Percentiles rank a stretch among this genome's conserved stretches.
phyloP scores from a whole-genome alignment of 2,797 vertebrate species.

The Clarias platycephalus region DNA sequence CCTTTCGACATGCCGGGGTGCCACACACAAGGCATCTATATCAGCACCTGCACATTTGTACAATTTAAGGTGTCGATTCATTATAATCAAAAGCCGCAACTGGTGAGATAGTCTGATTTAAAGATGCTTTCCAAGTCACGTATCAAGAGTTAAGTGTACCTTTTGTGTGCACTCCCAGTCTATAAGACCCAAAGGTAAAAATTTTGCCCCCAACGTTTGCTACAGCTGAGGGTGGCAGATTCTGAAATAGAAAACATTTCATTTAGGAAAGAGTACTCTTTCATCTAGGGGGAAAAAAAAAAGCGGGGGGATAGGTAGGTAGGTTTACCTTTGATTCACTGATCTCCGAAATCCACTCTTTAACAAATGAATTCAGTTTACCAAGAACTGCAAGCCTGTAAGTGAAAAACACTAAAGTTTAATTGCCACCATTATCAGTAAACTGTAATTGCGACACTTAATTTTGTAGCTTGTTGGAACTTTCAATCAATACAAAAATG shows the following conservation, averaged over 20 bases:
- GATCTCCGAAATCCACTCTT: slow-evolving; percentile 94
- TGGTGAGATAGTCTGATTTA: neutral
- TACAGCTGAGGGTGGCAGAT: slow-evolving; percentile 84
- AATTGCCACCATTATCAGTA: neutral
- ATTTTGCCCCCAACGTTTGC: slow-evolving; percentile 90
- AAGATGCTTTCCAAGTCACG: neutral
- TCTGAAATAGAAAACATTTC: slow-evolving; percentile 66
- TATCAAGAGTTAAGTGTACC: slow-evolving; percentile 71
- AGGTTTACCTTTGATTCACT: slow-evolving; percentile 89
- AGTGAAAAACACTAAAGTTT: neutral
- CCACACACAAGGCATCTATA: slow-evolving; percentile 95
- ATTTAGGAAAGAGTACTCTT: neutral
- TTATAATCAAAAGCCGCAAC: neutral
- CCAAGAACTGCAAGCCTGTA: slow-evolving; percentile 86
- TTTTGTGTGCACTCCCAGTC: slow-evolving; percentile 97
- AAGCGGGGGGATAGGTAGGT: neutral
- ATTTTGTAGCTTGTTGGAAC: neutral
- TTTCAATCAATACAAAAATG: neutral
- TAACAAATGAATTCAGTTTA: slow-evolving; percentile 91
- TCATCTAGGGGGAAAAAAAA: neutral
- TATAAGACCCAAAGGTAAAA: slow-evolving; percentile 97
- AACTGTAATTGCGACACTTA: neutral
- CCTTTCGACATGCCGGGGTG: slow-evolving; percentile 92
- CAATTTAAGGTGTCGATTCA: neutral
- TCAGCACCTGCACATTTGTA: slow-evolving; percentile 82